Percentiles rank a stretch among this genome's conserved stretches.
These are phyloP conservation scores for Narcine bancroftii DNA, from an alignment of 2,113 vertebrate genomes.

Conservation along the genomic window DNA sequence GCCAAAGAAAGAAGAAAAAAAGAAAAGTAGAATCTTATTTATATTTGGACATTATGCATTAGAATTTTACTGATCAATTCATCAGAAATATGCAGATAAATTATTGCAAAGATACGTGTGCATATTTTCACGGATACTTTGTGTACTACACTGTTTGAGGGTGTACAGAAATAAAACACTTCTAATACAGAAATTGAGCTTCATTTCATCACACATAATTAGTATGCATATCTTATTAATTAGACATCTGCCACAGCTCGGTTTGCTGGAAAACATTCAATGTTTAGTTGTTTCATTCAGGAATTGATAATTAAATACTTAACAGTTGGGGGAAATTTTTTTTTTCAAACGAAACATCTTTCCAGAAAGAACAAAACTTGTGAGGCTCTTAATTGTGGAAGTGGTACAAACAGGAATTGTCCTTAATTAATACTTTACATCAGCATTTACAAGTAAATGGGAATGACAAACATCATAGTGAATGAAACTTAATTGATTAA, in stretches of 20 bases:
- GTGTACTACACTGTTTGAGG: neutral
- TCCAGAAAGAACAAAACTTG: too few relatives aligned
- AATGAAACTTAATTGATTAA: too few relatives aligned
- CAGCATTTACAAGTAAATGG: too few relatives aligned
- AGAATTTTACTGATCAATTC: neutral
- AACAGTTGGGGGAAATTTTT: neutral
- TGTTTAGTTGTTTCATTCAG: slow-evolving; percentile 21
- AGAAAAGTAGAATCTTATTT: too few relatives aligned
- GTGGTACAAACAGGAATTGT: too few relatives aligned
- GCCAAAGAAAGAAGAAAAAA: too few relatives aligned
- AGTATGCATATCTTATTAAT: slow-evolving; percentile 12
- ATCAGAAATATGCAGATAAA: neutral
- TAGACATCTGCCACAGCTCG: slow-evolving; percentile 16
- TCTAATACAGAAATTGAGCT: slow-evolving; percentile 27
- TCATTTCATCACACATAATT: slow-evolving; percentile 12
- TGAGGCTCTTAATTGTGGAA: too few relatives aligned
- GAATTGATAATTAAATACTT: slow-evolving; percentile 13
- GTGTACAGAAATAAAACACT: slow-evolving; percentile 8
- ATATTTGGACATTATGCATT: neutral
- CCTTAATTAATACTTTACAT: too few relatives aligned
- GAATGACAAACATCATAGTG: too few relatives aligned
- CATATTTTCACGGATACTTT: slow-evolving; percentile 3
- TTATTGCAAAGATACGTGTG: slow-evolving; percentile 16
- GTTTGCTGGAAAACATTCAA: slow-evolving; percentile 20
- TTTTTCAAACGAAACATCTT: too few relatives aligned